Base-by-base conservation (phyloP, 2,797 vertebrate species). In the Cyclopterus lumpus region DNA sequence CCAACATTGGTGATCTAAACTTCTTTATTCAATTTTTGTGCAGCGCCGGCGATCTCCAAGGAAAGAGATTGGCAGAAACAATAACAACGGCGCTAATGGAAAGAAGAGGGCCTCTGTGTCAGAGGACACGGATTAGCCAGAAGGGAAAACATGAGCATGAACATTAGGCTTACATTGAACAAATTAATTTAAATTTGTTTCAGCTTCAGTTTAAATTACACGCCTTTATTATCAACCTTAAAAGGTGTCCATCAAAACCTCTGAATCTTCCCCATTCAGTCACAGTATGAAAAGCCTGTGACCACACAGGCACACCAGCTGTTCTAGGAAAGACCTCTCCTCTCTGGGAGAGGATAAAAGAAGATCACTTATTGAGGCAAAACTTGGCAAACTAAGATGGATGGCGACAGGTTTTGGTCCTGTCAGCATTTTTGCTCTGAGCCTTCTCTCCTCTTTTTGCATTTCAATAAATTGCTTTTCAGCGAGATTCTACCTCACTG, bases 391-490 rank as follows among this genome's bases (percentile, higher is more conserved):
- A 93, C 90, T 80, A 79, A 93, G 89, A 94, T 80, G 69, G 84
- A 94, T 91, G 85, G 84, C 42, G 74, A 89, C 81, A 85, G 64
- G 44, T 93, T 28, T 94, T 91, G 88, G 88, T 92, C 88, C 79
- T 77, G 88, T 94, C 94, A 94, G 93, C 93, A 93, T 91, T 81
- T 94, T 90, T 71, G 77, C 87, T 82, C 75, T 62, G 77, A 87
- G 87, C 67, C 66, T 81, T 84, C 75, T 66, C 66, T 73, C 71
- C 73, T 85, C 67, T 84, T 88, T 89, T 89, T 87, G 87, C 88
- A 91, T 94, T 95, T 93, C 87, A 93, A 91, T 91, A 90, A 93
- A 92, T 90, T 86, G 87, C 89, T 90, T 91, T 90, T 86, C 73
- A 87, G 81, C 20, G 4, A 90, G 82, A 90, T 91, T 81, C 89